phyloP scores from a whole-genome alignment of 2,888 invertebrate genomes.

The Saturnia japonica region DNA sequence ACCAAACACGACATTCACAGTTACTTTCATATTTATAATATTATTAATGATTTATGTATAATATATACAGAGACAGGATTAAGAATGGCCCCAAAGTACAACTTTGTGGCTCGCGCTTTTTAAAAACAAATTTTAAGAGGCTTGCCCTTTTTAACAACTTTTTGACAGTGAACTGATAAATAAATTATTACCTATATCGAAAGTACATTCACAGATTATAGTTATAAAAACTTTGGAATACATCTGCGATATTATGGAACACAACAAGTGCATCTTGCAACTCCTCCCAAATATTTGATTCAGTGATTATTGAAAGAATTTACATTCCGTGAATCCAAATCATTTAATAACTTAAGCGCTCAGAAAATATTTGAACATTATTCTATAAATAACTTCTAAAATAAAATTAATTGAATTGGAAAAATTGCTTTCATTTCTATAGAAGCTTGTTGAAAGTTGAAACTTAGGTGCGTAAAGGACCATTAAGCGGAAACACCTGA shows the following conservation, averaged over 20 bases:
- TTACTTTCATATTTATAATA: no score
- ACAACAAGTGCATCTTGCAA: background rate
- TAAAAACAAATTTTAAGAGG: background rate
- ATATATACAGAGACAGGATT: background rate
- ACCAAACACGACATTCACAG: no score
- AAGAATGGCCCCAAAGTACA: background rate
- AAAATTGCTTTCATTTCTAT: background rate
- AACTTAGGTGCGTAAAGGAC: background rate
- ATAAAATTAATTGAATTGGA: background rate
- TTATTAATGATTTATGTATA: no score
- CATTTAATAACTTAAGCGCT: background rate
- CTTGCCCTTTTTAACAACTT: background rate
- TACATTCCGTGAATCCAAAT: background rate
- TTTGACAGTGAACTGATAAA: background rate
- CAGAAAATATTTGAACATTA: background rate
- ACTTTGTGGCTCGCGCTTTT: background rate
- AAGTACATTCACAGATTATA: no score
- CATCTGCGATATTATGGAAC: no score
- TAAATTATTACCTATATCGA: background rate
- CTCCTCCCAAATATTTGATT: background rate
- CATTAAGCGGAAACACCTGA: slow-evolving; percentile 11
- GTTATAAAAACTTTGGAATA: no score
- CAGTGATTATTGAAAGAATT: background rate
- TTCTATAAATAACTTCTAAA: background rate
- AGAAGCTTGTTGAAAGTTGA: background rate